Conservation (phyloP, 2,113 vertebrate species). For the Emydura subglobosa region DNA sequence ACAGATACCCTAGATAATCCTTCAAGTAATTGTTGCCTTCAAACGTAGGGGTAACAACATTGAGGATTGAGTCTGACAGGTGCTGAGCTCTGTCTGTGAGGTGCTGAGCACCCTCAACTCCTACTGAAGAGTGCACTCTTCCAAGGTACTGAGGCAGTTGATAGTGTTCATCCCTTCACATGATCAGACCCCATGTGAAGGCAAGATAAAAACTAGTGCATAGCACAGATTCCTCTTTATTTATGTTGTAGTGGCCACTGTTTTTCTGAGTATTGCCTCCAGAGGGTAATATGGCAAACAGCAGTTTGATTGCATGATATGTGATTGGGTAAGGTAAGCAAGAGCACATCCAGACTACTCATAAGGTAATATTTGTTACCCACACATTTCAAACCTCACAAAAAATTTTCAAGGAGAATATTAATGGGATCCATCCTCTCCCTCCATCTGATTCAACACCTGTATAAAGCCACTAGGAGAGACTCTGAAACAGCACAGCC, state of each 20-base stretch:
- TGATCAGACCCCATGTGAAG: neutral
- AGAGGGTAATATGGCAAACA: conserved; percentile 41
- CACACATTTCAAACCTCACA: neutral
- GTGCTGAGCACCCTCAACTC: neutral
- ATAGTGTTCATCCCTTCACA: neutral
- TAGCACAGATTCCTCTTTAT: neutral
- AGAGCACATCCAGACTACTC: neutral
- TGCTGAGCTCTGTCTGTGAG: neutral
- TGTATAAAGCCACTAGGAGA: neutral
- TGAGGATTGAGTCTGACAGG: fast-evolving
- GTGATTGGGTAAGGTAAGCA: neutral
- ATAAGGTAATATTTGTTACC: neutral
- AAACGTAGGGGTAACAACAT: fast-evolving
- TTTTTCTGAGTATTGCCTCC: conserved; percentile 56
- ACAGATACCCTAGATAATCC: neutral
- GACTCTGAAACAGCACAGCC: neutral
- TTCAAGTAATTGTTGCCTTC: fast-evolving
- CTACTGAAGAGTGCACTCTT: fast-evolving
- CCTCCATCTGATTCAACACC: neutral
- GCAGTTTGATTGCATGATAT: conserved; percentile 39
- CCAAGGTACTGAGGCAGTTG: neutral
- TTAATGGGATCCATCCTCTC: neutral
- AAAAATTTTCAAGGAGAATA: neutral
- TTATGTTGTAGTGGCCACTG: neutral
- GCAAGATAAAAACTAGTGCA: conserved; percentile 1